Percentiles rank a stretch among this genome's conserved stretches.
These are phyloP conservation scores for Aurelia aurita complex sp. Pacific DNA, from an alignment of 30 jellyfish, hydroid and myxozoan species.

Conservation along the genomic window DNA sequence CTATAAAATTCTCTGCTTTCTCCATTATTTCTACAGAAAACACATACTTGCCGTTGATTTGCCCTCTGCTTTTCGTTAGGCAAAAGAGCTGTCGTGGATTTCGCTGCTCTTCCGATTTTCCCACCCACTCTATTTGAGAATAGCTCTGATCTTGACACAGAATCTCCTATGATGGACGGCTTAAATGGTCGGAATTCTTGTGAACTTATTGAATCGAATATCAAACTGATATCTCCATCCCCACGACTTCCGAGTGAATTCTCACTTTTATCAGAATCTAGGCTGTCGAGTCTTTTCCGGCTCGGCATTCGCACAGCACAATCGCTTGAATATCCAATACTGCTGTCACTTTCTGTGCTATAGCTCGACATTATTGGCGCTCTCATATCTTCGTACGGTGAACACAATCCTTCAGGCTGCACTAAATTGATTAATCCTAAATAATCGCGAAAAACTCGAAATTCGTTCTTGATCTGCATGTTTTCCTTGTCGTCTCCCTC, in stretches of 20 bases:
- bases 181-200: constrained; percentile 49
- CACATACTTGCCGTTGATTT: constrained; percentile 89
- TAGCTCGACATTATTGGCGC: too few species aligned
- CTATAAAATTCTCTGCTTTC: constrained; percentile 96
- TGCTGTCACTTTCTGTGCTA: constrained; percentile 14
- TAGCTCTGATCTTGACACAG: constrained; percentile 50
- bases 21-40: constrained; percentile 96
- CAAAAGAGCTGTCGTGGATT: constrained; percentile 8
- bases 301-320: constrained; percentile 19
- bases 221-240: constrained; percentile 68
- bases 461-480: constrained; percentile 67
- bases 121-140: constrained; percentile 41
- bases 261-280: constrained; percentile 94
- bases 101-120: constrained; percentile 42
- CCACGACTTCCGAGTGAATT: constrained; percentile 85
- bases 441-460: constrained; percentile 92
- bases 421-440: constrained; percentile 89
- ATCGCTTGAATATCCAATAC: constrained; percentile 29
- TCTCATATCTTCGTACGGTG: constrained; percentile 20
- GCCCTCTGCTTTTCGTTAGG: constrained; percentile 59
- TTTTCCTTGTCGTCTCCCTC: constrained; percentile 69
- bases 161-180: constrained; percentile 76
- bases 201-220: constrained; percentile 61
- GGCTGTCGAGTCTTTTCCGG: constrained; percentile 93
- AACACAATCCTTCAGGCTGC: constrained; percentile 77